Base-by-base conservation (phyloP, 2,113 vertebrate genomes). In the Ramphastos sulfuratus region DNA sequence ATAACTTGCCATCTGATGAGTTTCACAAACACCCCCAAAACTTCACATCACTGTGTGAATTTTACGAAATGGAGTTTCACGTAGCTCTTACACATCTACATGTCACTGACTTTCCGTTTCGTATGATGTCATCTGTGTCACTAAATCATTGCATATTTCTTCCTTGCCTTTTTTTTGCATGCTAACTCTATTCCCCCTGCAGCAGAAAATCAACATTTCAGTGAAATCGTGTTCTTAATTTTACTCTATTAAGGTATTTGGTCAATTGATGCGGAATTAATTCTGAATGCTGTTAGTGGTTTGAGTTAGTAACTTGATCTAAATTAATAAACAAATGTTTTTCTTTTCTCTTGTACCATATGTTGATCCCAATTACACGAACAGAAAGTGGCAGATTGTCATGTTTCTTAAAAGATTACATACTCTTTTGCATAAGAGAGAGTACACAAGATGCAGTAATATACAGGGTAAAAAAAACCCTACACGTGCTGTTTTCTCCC, bases 291-390 rank as follows among this genome's bases (percentile, higher is more conserved):
- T 89, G 93, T 95, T 96, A 94, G 94, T 94, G 93, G 95, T 94
- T 97, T 90, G 93, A 97, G 96, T 96, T 92, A 91, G 95, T 96
- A 96, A 97, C 96, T 95, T 91, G 94, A 95, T 97, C 97, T 97
- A 96, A 96, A 97, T 97, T 97, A 97, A 97, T 97, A 97, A 98
- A 97, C 96, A 97, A 94, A 95, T 97, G 96, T 96, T 97, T 97
- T 97, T 94, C 96, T 96, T 97, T 95, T 97, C 89, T 82, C 92
- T 97, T 87, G 87, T 93, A 91, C 96, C 94, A 91, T 97, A 93
- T 95, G 96, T 95, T 97, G 95, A 95, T 97, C 94, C 94, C 94
- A 95, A 97, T 96, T 97, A 88, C 95, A 93, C 87, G 96, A 96
- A 94, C 93, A 97, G 96, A 96, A 96, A 97, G 96, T 97, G 90